Evolutionary conservation across 2,888 invertebrate species (phyloP).

Genomic region (Heliconius cydno): DNA sequence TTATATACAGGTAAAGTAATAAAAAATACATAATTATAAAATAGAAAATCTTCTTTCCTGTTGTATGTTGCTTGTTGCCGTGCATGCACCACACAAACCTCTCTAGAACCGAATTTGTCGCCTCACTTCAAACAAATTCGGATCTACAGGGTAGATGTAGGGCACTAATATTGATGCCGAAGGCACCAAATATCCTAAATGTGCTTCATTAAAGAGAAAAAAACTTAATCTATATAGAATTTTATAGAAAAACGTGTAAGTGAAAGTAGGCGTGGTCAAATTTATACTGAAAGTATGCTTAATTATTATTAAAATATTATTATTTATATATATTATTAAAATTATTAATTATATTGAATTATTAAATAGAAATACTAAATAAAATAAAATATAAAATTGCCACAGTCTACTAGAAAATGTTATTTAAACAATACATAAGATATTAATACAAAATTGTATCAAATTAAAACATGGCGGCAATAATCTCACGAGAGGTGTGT

Average conservation of each 20-base stretch:
- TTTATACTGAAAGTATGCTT: not conserved
- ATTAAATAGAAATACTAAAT: not conserved
- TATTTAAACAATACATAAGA: not conserved
- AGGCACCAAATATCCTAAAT: constrained; percentile 58
- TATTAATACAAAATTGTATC: not conserved
- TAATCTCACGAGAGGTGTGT: constrained; percentile 2
- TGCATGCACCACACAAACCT: constrained; percentile 99
- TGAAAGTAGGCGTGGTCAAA: constrained; percentile 13
- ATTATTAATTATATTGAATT: not conserved
- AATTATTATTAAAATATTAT: not conserved
- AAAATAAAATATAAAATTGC: not conserved
- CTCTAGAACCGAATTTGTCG: constrained; percentile 99
- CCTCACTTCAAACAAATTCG: constrained; percentile 99
- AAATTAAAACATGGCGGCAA: constrained; percentile 7
- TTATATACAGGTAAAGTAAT: no score
- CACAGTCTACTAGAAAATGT: not conserved
- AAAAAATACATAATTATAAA: no score
- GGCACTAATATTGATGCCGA: constrained; percentile 90
- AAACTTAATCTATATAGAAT: not conserved
- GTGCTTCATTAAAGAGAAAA: not conserved
- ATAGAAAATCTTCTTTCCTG: not conserved
- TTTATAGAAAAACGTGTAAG: not conserved
- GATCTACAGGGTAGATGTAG: constrained; percentile 99
- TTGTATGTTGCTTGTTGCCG: constrained; percentile 82
- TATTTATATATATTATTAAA: no score